Conservation (phyloP, 2,888 invertebrate genomes). For the Plagiodera versicolora region DNA sequence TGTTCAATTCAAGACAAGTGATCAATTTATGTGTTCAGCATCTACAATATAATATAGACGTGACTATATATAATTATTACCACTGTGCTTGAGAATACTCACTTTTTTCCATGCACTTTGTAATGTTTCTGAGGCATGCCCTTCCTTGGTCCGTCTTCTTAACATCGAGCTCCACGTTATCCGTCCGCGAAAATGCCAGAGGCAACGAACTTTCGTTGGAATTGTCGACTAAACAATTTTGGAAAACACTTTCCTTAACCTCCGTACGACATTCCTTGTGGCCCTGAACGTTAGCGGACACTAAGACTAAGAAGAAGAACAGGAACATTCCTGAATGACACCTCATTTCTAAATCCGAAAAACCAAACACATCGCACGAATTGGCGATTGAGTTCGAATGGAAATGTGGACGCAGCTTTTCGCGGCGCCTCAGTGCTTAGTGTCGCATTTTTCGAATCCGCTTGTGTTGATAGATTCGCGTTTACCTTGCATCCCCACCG, state of each 20-base stretch:
- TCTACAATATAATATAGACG: too few species aligned
- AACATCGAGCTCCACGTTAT: constrained; percentile 4
- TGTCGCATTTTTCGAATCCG: neutral
- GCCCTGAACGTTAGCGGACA: constrained; percentile 4
- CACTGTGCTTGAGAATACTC: too few species aligned
- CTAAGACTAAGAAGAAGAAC: constrained; percentile 1
- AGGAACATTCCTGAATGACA: neutral
- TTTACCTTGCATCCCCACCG: constrained; percentile 11
- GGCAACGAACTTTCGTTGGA: neutral
- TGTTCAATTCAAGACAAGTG: too few species aligned
- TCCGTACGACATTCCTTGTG: neutral
- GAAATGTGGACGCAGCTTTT: constrained; percentile 10
- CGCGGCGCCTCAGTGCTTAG: neutral
- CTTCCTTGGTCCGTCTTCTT: constrained; percentile 38
- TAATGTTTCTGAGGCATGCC: constrained; percentile 45
- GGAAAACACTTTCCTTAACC: neutral
- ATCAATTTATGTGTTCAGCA: too few species aligned
- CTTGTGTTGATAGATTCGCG: neutral
- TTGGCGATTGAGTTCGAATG: neutral
- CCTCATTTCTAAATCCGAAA: neutral
- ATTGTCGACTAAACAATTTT: neutral
- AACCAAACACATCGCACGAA: neutral
- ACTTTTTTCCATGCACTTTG: constrained; percentile 46
- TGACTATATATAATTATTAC: too few species aligned
- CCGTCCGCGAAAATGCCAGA: neutral